Percentiles rank a stretch among this genome's conserved stretches.
These are phyloP conservation scores for Danionella cerebrum DNA, from an alignment of 2,113 vertebrate species.

Conservation along the genomic window DNA sequence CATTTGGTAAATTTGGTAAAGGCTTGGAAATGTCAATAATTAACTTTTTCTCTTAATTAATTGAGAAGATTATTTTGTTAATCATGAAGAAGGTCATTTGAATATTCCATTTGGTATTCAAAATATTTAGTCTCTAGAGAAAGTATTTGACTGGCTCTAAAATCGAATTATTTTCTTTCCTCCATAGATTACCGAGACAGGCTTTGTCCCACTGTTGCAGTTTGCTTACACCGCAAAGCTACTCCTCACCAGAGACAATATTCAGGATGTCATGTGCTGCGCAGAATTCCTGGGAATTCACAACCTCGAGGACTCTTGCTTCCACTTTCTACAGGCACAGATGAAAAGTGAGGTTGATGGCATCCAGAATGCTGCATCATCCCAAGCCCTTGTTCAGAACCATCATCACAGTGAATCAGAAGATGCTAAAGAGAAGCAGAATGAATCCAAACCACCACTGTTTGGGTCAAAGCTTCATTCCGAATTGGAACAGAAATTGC, in stretches of 20 bases:
- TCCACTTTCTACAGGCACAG: constrained; percentile 85
- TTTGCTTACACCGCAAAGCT: constrained; percentile 96
- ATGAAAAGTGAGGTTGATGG: constrained; percentile 78
- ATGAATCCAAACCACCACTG: constrained; percentile 56
- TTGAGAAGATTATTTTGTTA: too few species aligned
- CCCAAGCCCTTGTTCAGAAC: constrained; percentile 41
- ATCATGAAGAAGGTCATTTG: too few species aligned
- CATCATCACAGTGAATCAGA: constrained; percentile 53
- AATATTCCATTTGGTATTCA: too few species aligned
- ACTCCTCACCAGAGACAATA: constrained; percentile 86
- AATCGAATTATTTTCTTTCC: constrained; percentile 34
- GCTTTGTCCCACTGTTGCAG: constrained; percentile 88
- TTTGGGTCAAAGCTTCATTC: constrained; percentile 62
- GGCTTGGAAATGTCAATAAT: too few species aligned
- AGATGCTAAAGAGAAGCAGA: constrained; percentile 39
- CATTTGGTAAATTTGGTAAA: too few species aligned
- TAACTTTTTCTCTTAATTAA: too few species aligned
- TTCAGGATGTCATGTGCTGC: constrained; percentile 89
- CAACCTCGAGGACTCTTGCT: constrained; percentile 93
- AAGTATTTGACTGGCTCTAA: too few species aligned
- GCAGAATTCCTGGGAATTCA: constrained; percentile 87
- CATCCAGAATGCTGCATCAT: constrained; percentile 57
- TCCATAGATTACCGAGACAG: constrained; percentile 84
- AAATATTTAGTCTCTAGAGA: too few species aligned
- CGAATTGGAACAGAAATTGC: constrained; percentile 56